Evolutionary conservation across 2,113 vertebrate genomes (phyloP).

Genomic region (Sinocyclocheilus rhinocerous): DNA sequence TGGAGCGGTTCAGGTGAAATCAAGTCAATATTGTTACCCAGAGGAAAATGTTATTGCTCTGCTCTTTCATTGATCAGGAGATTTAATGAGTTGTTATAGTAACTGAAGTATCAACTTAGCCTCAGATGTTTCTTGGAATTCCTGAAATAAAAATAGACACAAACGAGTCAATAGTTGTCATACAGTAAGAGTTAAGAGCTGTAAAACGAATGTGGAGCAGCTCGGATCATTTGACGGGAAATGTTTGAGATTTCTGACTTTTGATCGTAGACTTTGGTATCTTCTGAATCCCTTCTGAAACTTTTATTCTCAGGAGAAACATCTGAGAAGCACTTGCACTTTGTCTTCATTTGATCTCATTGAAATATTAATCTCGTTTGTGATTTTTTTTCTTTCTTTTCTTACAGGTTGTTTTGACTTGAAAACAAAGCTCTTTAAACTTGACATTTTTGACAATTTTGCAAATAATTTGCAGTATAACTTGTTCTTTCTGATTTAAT

Average conservation of each 20-base stretch:
- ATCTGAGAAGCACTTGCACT: not conserved
- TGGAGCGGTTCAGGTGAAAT: not conserved
- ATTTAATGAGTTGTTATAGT: not conserved
- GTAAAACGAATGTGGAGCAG: not conserved
- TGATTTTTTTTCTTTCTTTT: not conserved
- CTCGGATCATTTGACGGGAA: not conserved
- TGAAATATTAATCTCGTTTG: not conserved
- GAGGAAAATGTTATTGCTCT: conserved; percentile 1
- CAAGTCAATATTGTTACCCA: not conserved
- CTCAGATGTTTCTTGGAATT: conserved; percentile 3
- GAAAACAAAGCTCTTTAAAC: not conserved
- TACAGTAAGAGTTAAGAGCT: not conserved
- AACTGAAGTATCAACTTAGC: not conserved
- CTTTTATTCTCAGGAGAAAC: not conserved
- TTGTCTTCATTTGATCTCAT: not conserved
- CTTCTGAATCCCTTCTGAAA: not conserved
- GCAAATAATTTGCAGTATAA: not conserved
- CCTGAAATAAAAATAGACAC: not conserved
- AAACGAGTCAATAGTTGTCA: not conserved
- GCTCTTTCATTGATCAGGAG: not conserved
- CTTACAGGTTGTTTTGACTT: not conserved
- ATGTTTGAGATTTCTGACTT: not conserved
- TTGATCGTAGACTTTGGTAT: no score
- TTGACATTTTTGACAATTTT: not conserved
- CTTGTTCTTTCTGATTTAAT: not conserved